phyloP scores from a whole-genome alignment of 1,140 invertebrate genomes.

The Latrodectus geometricus region DNA sequence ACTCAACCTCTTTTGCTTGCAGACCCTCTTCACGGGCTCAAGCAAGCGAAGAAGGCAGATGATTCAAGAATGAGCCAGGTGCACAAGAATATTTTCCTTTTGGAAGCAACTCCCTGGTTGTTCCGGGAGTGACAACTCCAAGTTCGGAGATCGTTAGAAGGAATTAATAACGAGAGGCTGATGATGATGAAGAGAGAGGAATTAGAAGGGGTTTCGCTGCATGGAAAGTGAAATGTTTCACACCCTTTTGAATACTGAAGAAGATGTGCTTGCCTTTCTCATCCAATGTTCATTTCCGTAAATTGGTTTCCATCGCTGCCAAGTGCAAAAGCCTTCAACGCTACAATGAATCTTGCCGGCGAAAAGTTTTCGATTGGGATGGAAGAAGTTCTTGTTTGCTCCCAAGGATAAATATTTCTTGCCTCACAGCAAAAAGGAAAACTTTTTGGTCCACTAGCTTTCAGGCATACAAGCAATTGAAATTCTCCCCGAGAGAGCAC shows the following conservation, averaged over 20 bases:
- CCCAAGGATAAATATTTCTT: neutral
- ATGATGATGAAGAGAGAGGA: slow-evolving; percentile 53
- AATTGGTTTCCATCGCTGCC: slow-evolving; percentile 45
- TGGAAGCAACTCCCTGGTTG: slow-evolving; percentile 32
- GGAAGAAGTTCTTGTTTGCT: slow-evolving; percentile 40
- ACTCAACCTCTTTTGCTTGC: slow-evolving; percentile 40
- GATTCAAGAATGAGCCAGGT: slow-evolving; percentile 43
- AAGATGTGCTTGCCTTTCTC: slow-evolving; percentile 5
- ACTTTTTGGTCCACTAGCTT: neutral
- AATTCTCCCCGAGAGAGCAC: no score
- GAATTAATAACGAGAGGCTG: slow-evolving; percentile 56
- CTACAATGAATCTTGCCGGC: slow-evolving; percentile 39
- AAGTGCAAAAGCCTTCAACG: slow-evolving; percentile 32
- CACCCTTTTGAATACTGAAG: slow-evolving; percentile 61
- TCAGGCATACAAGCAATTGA: no score
- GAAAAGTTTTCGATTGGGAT: slow-evolving; percentile 35
- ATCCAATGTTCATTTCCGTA: slow-evolving; percentile 24
- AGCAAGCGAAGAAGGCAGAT: slow-evolving; percentile 54
- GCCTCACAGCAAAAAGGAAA: neutral
- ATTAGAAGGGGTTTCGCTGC: slow-evolving; percentile 8
- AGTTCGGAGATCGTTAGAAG: slow-evolving; percentile 57
- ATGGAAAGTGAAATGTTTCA: slow-evolving; percentile 53
- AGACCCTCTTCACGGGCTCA: slow-evolving; percentile 23
- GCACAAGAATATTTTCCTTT: slow-evolving; percentile 36
- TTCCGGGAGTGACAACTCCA: slow-evolving; percentile 52